Evolutionary conservation across 53 echinoderm and acorn worm species (phyloP).

Genomic region (Glandiceps talaboti): DNA sequence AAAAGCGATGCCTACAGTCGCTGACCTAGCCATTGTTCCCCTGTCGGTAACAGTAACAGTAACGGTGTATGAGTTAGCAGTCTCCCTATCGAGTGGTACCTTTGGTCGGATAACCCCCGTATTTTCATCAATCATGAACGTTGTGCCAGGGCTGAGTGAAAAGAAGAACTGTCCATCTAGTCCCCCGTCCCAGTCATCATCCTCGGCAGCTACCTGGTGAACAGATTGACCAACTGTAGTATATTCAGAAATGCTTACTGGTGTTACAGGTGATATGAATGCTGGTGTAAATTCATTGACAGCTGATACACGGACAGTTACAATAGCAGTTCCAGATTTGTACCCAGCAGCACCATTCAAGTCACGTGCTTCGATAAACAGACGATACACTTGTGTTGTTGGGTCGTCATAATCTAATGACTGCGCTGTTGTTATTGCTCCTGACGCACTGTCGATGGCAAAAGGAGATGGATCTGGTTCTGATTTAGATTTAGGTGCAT

Average conservation of each 20-base stretch:
- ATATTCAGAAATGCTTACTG: neutral
- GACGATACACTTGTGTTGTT: neutral
- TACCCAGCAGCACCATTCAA: neutral
- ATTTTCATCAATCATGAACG: neutral
- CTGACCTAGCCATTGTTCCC: slow-evolving; percentile 1
- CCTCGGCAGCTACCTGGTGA: neutral
- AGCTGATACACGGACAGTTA: neutral
- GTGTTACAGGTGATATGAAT: neutral
- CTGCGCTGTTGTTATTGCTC: neutral
- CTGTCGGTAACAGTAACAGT: neutral
- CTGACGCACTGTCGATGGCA: neutral
- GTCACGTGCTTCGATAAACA: neutral
- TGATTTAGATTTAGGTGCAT: too few relatives aligned
- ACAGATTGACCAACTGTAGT: neutral
- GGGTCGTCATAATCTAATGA: neutral
- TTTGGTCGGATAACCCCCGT: neutral
- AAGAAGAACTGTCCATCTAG: neutral
- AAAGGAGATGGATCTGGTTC: neutral
- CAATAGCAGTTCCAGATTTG: neutral
- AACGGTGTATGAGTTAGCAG: neutral
- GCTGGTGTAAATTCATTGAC: neutral
- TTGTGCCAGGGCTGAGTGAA: neutral
- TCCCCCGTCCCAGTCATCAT: neutral
- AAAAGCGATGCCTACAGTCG: neutral
- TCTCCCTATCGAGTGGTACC: neutral